These are phyloP conservation scores for Triplophysa bombifrons DNA, from an alignment of 2,797 vertebrate species.

Conservation along the genomic window DNA sequence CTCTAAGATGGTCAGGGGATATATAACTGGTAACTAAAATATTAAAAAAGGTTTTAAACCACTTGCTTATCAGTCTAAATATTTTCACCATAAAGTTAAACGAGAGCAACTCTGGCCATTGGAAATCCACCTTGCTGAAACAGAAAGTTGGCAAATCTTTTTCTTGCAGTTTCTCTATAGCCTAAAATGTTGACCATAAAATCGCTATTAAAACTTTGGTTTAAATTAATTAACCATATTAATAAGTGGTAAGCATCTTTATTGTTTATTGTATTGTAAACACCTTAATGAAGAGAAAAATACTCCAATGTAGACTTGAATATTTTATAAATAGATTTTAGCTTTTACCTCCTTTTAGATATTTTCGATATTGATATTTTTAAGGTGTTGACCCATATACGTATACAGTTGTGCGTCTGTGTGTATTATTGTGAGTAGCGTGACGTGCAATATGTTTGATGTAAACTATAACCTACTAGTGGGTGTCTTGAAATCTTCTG, in stretches of 20 bases:
- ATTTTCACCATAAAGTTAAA: not conserved
- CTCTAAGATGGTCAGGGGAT: not conserved
- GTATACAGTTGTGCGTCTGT: constrained; percentile 11
- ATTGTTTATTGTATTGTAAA: not conserved
- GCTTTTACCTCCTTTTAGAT: too few species aligned
- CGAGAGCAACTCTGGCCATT: not conserved
- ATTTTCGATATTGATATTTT: not conserved
- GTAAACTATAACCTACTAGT: constrained; percentile 30
- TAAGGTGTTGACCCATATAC: not conserved
- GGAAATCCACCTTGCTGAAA: not conserved
- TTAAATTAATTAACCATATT: not conserved
- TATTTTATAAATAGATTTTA: not conserved
- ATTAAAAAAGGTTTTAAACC: constrained; percentile 2
- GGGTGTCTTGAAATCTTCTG: constrained; percentile 50
- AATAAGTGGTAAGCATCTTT: not conserved
- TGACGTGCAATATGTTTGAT: constrained; percentile 40
- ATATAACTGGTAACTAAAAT: not conserved
- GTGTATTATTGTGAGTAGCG: constrained; percentile 3
- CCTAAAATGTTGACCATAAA: not conserved
- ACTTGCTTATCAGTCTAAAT: not conserved
- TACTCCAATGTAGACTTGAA: not conserved
- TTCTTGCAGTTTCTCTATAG: not conserved
- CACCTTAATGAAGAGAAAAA: not conserved
- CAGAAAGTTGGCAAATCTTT: not conserved
- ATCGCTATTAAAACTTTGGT: not conserved